Evolutionary conservation across 1,140 invertebrate species (phyloP), one percentile per base, ranked within the genome.

Genomic region (Himalopsyche phryganea): DNA sequence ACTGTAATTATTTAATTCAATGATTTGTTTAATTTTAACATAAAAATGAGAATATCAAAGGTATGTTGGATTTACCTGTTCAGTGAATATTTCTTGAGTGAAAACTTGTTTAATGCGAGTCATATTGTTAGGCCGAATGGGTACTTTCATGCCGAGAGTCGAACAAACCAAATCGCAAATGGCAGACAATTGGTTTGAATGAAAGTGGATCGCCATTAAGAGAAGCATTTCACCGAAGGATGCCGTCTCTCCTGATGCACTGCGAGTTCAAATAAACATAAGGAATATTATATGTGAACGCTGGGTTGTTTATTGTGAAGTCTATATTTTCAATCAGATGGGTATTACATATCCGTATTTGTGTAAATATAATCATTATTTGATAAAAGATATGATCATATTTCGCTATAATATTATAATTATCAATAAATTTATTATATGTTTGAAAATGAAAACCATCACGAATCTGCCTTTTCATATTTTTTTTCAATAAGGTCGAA

Each of bases 151-250:
- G 1, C 93, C 94, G 0, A 98, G 75, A 11, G 94, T 97, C 6
- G 92, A 87, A 68, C 92, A 96, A 0, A 98, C 94, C 11, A 98
- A 76, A 65, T 98, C 95, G 55, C 89, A 89, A 46, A 98, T 96
- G 5, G 94, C 92, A 44, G 85, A 86, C 6, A 95, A 71, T 73
- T 98, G 94, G 70, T 94, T 95, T 59, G 91, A 92, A 69, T 98
- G 95, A 70, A 98, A 98, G 71, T 98, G 94, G 63, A 98, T 97
- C 0, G 95, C 96, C 80, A 98, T 91, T 19, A 98, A 75, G 0
- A 98, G 82, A 11, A 98, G 76, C 90, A 98, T 95, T 76, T 98
- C 95, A n/a, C 93, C 94, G 73, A 97, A 95, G 19, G 89, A 92
- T 0, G 89, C 88, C 1, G 86, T 85, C 0, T 89, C 85, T 2